A percentile compares a stretch with the other conserved stretches of the same genome.
Evolutionary conservation across 1,140 invertebrate species (phyloP).

Genomic region (Bombus superbus): DNA sequence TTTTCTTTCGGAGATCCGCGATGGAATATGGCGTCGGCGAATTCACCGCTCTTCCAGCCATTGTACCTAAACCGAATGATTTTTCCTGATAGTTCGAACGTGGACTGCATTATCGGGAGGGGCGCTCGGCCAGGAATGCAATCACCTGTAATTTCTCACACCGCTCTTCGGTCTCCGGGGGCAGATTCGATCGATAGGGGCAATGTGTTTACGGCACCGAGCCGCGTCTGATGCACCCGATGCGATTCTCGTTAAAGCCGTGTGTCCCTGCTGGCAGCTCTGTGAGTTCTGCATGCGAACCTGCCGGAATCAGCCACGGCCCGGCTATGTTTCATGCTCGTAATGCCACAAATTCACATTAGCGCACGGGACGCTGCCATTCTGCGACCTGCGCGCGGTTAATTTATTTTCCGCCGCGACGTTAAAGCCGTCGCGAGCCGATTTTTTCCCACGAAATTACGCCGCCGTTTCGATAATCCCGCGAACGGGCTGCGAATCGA

Average conservation of each 20-base stretch:
- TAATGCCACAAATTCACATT: constrained; percentile 67
- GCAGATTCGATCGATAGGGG: constrained; percentile 66
- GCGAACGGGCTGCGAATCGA: not conserved
- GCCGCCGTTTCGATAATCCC: not conserved
- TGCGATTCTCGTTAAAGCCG: constrained; percentile 74
- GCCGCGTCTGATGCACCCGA: constrained; percentile 72
- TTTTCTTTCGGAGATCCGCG: not conserved
- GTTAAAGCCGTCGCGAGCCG: not conserved
- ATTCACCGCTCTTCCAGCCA: not conserved
- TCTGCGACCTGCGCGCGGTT: constrained; percentile 37
- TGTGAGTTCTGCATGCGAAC: constrained; percentile 59
- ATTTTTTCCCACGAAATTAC: constrained; percentile 36
- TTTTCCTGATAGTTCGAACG: constrained; percentile 9
- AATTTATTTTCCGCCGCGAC: constrained; percentile 51
- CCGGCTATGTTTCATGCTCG: constrained; percentile 63
- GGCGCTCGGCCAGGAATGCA: constrained; percentile 24
- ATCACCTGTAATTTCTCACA: constrained; percentile 71
- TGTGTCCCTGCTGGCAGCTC: constrained; percentile 60
- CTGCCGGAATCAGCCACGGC: constrained; percentile 65
- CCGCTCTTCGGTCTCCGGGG: constrained; percentile 55
- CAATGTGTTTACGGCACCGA: constrained; percentile 69
- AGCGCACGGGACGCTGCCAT: constrained; percentile 60
- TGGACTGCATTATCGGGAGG: constrained; percentile 32
- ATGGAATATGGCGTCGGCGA: not conserved
- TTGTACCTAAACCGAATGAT: not conserved